Base-by-base conservation (phyloP, 2,888 invertebrate species). In the Labia minor region DNA sequence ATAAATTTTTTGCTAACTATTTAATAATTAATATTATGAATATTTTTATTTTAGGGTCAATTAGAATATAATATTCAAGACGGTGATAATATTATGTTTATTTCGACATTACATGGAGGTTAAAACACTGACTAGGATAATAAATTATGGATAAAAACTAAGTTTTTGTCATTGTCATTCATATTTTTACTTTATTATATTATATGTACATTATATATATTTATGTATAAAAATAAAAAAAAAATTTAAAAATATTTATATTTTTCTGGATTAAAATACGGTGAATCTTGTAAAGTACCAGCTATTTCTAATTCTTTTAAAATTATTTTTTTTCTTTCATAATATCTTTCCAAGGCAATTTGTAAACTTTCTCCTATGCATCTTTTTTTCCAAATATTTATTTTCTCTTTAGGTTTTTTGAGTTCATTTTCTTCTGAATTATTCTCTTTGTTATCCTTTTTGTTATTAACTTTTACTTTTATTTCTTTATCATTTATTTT, bases 101-200 rank as follows among this genome's bases (percentile, higher is more conserved):
- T 92, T 77, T 92, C 92, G 0, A 92, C 92, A 0, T 77, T 92
- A 49, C 92, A 92, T 74, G 92, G 92, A 1, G 92, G 91, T 73
- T 92, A 80, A 81, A 68, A n/a, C n/a, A n/a, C n/a, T n/a, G n/a
- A n/a, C n/a, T n/a, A n/a, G n/a, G n/a, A n/a, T n/a, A n/a, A n/a
- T n/a, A n/a, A n/a, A n/a, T n/a, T n/a, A n/a, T n/a, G n/a, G n/a
- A n/a, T n/a, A n/a, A n/a, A n/a, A n/a, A n/a, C n/a, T n/a, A n/a
- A n/a, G n/a, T n/a, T 71, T 33, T 66, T 64, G 33, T 67, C 18
- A 26, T 21, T 69, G 37, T 66, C 64, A 61, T 21, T 21, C 8
- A 26, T 26, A 19, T 20, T 26, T 20, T 26, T 63, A 19, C 19
- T 63, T 18, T 63, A 19, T 63, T n/a, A 21, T 33, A 63, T n/a